Evolutionary conservation across 2,888 invertebrate genomes (phyloP).

Genomic region (Gandaritis pyraliata): DNA sequence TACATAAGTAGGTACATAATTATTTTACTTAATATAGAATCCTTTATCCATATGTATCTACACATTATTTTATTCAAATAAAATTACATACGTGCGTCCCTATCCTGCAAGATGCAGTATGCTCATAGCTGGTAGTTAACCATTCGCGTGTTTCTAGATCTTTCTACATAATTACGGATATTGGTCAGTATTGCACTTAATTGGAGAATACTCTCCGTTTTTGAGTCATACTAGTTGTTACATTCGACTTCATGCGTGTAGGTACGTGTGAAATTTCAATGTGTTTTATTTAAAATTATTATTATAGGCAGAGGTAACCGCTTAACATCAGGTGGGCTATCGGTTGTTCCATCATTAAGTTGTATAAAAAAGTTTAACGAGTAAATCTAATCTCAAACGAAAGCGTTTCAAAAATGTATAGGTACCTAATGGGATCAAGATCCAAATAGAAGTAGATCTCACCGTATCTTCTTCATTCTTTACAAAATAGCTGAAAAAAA

Average conservation of each 20-base stretch:
- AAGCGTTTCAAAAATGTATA: slow-evolving; percentile 19
- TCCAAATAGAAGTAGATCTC: slow-evolving; percentile 13
- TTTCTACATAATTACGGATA: slow-evolving; percentile 23
- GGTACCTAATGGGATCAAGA: slow-evolving; percentile 22
- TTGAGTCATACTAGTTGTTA: background rate
- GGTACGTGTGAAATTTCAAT: too few species aligned
- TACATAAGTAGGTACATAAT: too few species aligned
- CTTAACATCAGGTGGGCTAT: too few species aligned
- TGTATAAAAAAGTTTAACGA: slow-evolving; percentile 1
- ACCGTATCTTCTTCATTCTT: slow-evolving; percentile 28
- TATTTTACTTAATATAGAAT: too few species aligned
- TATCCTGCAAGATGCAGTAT: slow-evolving; percentile 12
- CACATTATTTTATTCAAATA: too few species aligned
- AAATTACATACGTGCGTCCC: slow-evolving; percentile 4
- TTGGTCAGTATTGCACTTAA: slow-evolving; percentile 25
- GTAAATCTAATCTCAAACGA: slow-evolving; percentile 5
- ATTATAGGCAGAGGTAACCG: too few species aligned
- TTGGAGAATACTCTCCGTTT: slow-evolving; percentile 18
- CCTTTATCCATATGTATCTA: too few species aligned
- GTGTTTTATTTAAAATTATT: too few species aligned
- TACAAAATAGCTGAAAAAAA: slow-evolving; percentile 24
- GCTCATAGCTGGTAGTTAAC: slow-evolving; percentile 29
- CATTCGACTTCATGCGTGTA: too few species aligned
- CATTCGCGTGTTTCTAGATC: slow-evolving; percentile 22
- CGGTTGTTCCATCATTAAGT: too few species aligned